Percentiles rank a stretch among this genome's conserved stretches.
These are phyloP conservation scores for Apodemus agrarius DNA, from an alignment of 2,797 vertebrate species.

Conservation along the genomic window DNA sequence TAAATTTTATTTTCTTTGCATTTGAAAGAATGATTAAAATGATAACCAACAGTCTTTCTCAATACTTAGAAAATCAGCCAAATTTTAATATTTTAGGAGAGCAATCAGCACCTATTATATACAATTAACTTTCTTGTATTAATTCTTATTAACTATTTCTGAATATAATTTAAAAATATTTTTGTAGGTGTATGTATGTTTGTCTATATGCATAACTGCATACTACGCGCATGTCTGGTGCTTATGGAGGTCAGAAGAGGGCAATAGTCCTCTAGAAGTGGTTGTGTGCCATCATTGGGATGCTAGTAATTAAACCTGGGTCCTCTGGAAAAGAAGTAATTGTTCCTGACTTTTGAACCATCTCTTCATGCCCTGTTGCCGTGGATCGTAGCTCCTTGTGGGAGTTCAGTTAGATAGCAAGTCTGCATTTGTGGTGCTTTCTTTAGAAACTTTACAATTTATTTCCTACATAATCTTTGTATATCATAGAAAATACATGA, in stretches of 20 bases:
- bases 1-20: neutral
- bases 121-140: neutral
- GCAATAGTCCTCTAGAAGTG: neutral
- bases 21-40: neutral
- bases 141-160: neutral
- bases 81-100: neutral
- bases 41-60: neutral
- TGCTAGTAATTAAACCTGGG: neutral
- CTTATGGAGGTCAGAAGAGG: neutral
- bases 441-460: neutral
- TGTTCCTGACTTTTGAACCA: neutral
- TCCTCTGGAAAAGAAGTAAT: neutral
- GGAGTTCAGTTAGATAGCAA: neutral
- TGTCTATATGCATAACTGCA: neutral
- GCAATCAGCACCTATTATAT: neutral
- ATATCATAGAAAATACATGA: neutral
- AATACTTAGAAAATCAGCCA: neutral
- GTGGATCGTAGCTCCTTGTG: no score
- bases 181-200: neutral
- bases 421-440: neutral
- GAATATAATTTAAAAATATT: neutral
- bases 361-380: neutral
- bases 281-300: neutral
- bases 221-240: neutral
- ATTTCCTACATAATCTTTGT: neutral